Evolutionary conservation across 2,113 vertebrate species (phyloP), one percentile per base, ranked within the genome.

Genomic region (Prochilodus magdalenae): DNA sequence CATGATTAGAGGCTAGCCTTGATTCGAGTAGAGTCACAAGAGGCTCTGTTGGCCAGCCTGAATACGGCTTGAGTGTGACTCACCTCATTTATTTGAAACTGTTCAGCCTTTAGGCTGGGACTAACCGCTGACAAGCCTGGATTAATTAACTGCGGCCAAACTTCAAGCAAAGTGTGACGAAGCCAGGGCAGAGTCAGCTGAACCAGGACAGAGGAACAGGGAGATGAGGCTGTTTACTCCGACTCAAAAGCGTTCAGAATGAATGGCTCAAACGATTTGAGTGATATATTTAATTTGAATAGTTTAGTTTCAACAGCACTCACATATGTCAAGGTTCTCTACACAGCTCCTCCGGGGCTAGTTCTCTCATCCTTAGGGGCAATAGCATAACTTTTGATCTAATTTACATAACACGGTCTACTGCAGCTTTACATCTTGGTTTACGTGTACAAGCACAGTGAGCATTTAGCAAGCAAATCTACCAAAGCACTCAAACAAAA

Each of bases 1-100:
- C 24, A 74, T 69, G 18, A 83, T 78, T 71, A 72, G 33, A 79
- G 60, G 59, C 71, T 53, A 73, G 66, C 11, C 3, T n/a, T 76
- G n/a, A 83, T 69, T 73, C 20, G 0, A n/a, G 20, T 18, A 30
- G n/a, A 75, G 47, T 22, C 18, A 60, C 27, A 15, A 27, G 57
- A 70, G 22, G 13, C 36, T 26, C 40, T 20, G 18, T 69, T 69
- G 66, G 33, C 66, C 33, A n/a, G 66, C 18, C 33, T 69, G 66
- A 69, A n/a, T 40, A 27, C 33, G 30, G 63, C 63, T 67, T 33
- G 20, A 69, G 22, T 40, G 22, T 69, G 33, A 7, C 66, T 69
- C 20, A 24, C 33, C 33, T 40, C 22, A n/a, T 40, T 44, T 69
- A 16, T 24, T 44, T 44, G 20, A 69, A 26, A 60, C 57, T 60